Evolutionary conservation across 1,140 invertebrate species (phyloP).

Genomic region (Papilio dardanus): DNA sequence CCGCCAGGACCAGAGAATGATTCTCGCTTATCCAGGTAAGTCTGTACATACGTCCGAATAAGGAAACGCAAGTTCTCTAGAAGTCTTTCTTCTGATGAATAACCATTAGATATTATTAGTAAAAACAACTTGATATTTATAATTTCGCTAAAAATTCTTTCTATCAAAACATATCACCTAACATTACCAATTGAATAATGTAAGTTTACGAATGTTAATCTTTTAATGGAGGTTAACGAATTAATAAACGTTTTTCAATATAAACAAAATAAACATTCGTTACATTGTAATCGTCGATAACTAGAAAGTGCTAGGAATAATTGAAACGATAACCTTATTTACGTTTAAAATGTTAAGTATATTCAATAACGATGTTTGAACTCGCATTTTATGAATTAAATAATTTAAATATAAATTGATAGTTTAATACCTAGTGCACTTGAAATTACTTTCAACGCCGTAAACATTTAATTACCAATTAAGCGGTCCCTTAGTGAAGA

Average conservation of each 20-base stretch:
- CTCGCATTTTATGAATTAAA: neutral
- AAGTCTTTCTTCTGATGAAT: too few species aligned
- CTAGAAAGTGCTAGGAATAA: neutral
- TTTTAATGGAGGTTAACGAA: neutral
- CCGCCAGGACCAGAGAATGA: too few species aligned
- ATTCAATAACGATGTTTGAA: neutral
- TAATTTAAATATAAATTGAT: neutral
- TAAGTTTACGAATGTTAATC: neutral
- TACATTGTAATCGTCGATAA: neutral
- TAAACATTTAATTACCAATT: too few species aligned
- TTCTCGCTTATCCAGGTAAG: too few species aligned
- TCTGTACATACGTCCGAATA: too few species aligned
- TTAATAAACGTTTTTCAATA: neutral
- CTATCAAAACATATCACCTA: neutral
- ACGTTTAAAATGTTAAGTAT: neutral
- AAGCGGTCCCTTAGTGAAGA: too few species aligned
- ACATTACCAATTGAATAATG: neutral
- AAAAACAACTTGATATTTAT: neutral
- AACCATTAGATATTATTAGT: neutral
- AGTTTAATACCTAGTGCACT: too few species aligned
- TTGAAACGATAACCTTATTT: conserved; percentile 20
- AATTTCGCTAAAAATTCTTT: neutral
- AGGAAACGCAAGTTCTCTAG: too few species aligned
- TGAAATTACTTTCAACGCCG: neutral
- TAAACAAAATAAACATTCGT: conserved; percentile 11